A percentile compares a stretch with the other conserved stretches of the same genome.
Conservation (phyloP, 2,888 invertebrate species). For the Incurvaria masculella region DNA sequence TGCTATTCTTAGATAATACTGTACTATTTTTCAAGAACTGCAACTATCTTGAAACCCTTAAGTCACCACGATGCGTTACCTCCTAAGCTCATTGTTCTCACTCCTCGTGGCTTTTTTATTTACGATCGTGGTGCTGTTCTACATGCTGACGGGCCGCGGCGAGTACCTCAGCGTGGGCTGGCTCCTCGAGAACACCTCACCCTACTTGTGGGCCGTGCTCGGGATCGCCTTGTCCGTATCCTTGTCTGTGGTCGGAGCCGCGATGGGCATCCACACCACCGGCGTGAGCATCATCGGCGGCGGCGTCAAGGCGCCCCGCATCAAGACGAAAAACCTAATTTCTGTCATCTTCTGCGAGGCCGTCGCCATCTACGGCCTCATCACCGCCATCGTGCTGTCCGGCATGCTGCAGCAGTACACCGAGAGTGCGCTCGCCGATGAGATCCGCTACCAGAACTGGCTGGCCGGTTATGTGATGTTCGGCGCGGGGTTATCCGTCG, state of each 20-base stretch:
- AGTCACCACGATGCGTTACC: no score
- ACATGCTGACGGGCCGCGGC: conserved; percentile 69
- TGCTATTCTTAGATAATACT: no score
- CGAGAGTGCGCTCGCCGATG: conserved; percentile 21
- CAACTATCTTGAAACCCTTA: no score
- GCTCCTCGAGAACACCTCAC: conserved; percentile 75
- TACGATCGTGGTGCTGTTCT: conserved; percentile 30
- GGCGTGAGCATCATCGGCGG: conserved; percentile 88
- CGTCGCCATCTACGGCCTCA: conserved; percentile 94
- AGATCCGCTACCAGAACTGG: conserved; percentile 56
- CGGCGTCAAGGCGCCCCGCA: conserved; percentile 89
- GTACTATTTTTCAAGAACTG: no score
- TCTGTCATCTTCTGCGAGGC: conserved; percentile 97
- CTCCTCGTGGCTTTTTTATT: no score
- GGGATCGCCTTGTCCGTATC: conserved; percentile 85
- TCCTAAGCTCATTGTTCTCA: no score
- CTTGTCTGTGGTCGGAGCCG: conserved; percentile 88
- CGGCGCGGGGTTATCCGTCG: conserved; percentile 86
- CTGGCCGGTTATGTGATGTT: conserved; percentile 82
- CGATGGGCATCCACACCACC: conserved; percentile 89
- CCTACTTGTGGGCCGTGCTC: conserved; percentile 85
- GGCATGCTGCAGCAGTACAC: conserved; percentile 59
- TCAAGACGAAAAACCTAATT: conserved; percentile 92
- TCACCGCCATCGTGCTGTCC: conserved; percentile 87
- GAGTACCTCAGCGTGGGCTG: conserved; percentile 73